Percentiles rank a stretch among this genome's conserved stretches.
These are phyloP conservation scores for Drosophila rubida DNA, from an alignment of 2,888 invertebrate genomes.

Conservation along the genomic window DNA sequence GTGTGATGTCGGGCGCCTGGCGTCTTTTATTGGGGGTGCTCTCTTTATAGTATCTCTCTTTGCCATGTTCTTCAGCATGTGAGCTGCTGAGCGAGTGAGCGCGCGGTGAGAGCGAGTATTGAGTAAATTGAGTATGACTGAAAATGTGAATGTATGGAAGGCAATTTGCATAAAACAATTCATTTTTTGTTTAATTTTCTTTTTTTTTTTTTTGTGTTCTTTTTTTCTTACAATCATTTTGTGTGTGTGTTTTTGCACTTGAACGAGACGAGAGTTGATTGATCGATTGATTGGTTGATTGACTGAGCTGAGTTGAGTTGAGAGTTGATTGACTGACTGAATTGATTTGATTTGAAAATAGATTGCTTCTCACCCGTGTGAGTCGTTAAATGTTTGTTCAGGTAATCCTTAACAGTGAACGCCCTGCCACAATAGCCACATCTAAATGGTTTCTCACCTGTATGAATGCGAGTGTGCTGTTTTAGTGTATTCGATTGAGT, in stretches of 20 bases:
- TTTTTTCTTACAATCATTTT: conserved; percentile 34
- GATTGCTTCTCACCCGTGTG: conserved; percentile 85
- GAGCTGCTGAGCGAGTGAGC: conserved; percentile 46
- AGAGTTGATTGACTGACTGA: conserved; percentile 68
- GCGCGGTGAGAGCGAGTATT: conserved; percentile 50
- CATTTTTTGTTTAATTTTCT: conserved; percentile 3
- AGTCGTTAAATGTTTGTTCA: conserved; percentile 85
- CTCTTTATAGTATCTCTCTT: conserved; percentile 29
- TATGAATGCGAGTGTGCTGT: conserved; percentile 85
- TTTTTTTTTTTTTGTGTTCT: conserved; percentile 38
- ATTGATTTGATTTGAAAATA: conserved; percentile 82
- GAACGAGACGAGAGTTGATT: conserved; percentile 49
- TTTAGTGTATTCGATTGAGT: conserved; percentile 85
- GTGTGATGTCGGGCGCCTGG: background rate
- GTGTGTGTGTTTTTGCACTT: conserved; percentile 50
- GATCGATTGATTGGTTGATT: conserved; percentile 59
- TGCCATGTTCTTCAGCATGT: conserved; percentile 57
- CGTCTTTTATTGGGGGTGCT: conserved; percentile 9
- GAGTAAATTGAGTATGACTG: conserved; percentile 55
- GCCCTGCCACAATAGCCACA: conserved; percentile 85
- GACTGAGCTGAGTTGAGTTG: conserved; percentile 60
- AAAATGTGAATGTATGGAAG: conserved; percentile 71
- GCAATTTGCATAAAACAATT: conserved; percentile 58
- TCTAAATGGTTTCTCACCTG: conserved; percentile 85
- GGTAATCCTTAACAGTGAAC: conserved; percentile 85